Percentiles rank a stretch among this genome's conserved stretches.
phyloP scores from a whole-genome alignment of 2,113 vertebrate genomes.

The Megalops atlanticus region DNA sequence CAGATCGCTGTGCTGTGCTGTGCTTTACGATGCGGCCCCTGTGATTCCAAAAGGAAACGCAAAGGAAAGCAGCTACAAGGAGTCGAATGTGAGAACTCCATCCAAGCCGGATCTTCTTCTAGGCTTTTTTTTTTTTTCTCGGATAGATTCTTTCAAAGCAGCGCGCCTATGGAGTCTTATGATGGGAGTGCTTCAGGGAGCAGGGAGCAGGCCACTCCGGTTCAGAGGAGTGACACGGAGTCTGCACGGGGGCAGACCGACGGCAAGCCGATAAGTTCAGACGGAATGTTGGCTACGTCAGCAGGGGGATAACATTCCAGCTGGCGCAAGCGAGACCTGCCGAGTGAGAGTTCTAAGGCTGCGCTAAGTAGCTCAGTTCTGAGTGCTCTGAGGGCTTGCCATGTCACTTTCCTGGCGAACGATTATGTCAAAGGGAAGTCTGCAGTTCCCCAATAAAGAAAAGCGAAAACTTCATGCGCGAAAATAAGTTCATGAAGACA shows the following conservation, averaged over 20 bases:
- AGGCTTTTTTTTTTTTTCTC: neutral
- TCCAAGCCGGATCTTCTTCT: too few relatives aligned
- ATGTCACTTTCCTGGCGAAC: neutral
- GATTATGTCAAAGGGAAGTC: neutral
- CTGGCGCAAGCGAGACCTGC: too few relatives aligned
- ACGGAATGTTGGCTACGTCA: neutral
- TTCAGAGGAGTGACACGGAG: neutral
- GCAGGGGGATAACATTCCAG: neutral
- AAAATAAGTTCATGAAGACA: too few relatives aligned
- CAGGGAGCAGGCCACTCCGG: neutral
- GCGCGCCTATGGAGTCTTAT: too few relatives aligned
- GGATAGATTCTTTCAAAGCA: neutral
- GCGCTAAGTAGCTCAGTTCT: neutral
- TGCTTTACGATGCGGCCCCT: too few relatives aligned
- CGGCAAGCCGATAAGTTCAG: neutral
- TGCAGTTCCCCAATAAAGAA: too few relatives aligned
- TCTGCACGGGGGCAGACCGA: neutral
- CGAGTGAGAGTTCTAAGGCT: neutral
- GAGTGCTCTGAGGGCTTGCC: neutral
- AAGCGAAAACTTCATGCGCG: too few relatives aligned
- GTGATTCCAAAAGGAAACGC: too few relatives aligned
- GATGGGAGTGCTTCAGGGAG: neutral
- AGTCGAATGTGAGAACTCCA: too few relatives aligned
- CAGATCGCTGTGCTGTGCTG: neutral
- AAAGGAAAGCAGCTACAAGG: too few relatives aligned